Conservation (phyloP, 2,888 invertebrate genomes). For the Biston stratarius region DNA sequence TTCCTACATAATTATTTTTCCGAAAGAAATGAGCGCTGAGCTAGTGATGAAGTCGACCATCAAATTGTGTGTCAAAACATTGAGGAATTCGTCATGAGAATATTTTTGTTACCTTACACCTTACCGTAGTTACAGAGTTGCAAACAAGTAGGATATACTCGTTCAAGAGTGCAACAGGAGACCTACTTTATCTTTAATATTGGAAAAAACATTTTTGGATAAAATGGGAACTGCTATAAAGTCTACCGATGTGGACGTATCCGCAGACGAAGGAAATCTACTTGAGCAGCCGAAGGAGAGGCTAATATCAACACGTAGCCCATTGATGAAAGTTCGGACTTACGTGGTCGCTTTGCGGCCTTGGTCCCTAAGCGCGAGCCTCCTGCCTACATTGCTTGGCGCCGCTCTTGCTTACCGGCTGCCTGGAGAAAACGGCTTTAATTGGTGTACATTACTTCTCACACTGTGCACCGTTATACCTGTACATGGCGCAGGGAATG, state of each 20-base stretch:
- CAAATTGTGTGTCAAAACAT: too few species aligned
- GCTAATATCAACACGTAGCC: conserved; percentile 71
- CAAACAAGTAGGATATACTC: neutral
- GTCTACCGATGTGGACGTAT: conserved; percentile 67
- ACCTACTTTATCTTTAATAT: too few species aligned
- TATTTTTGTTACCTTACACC: neutral
- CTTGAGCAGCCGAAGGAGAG: conserved; percentile 78
- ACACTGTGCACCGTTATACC: conserved; percentile 95
- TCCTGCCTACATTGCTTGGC: conserved; percentile 96
- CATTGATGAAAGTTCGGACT: conserved; percentile 94
- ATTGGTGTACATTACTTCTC: conserved; percentile 91
- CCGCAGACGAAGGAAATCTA: conserved; percentile 76
- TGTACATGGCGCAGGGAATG: conserved; percentile 98
- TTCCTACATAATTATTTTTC: too few species aligned
- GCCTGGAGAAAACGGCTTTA: conserved; percentile 91
- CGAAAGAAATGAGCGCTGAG: too few species aligned
- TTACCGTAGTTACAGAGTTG: neutral
- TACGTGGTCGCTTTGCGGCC: conserved; percentile 96
- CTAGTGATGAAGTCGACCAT: too few species aligned
- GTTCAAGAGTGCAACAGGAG: neutral
- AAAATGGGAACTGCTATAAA: conserved; percentile 61
- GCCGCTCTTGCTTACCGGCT: conserved; percentile 95
- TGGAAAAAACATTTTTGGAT: neutral
- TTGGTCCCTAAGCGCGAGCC: conserved; percentile 97
- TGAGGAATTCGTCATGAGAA: too few species aligned